These are phyloP conservation scores for Planococcus citri DNA, from an alignment of 1,140 invertebrate genomes.

Conservation along the genomic window DNA sequence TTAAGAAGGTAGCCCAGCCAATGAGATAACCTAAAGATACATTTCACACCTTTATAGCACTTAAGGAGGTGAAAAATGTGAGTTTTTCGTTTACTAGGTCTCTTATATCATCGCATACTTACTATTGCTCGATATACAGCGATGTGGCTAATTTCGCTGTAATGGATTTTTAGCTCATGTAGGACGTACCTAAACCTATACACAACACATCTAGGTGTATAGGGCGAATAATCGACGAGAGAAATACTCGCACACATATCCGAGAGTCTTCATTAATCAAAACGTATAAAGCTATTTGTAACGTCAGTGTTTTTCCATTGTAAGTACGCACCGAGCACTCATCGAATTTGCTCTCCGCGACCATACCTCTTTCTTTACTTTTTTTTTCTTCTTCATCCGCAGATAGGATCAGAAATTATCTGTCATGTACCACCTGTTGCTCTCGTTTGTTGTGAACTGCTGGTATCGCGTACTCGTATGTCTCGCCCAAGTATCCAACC, in stretches of 20 bases:
- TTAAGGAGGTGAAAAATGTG: background rate
- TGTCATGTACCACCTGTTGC: background rate
- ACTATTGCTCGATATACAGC: too few relatives aligned
- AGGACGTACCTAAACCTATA: too few relatives aligned
- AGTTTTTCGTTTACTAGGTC: conserved; percentile 6
- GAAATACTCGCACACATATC: too few relatives aligned
- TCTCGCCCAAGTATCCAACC: background rate
- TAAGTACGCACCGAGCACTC: background rate
- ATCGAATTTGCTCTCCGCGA: background rate
- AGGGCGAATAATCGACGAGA: too few relatives aligned
- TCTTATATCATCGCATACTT: background rate
- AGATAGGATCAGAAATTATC: conserved; percentile 3
- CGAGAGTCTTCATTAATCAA: background rate
- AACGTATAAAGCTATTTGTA: background rate
- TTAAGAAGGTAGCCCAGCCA: too few relatives aligned
- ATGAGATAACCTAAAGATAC: too few relatives aligned
- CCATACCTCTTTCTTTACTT: background rate
- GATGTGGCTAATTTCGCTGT: background rate
- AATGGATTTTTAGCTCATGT: background rate
- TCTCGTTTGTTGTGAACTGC: background rate
- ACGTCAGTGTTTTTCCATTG: conserved; percentile 1
- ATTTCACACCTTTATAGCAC: too few relatives aligned
- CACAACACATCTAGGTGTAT: too few relatives aligned
- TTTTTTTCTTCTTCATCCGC: too few relatives aligned
- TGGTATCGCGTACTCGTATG: too few relatives aligned